A percentile compares a stretch with the other conserved stretches of the same genome.
phyloP scores from a whole-genome alignment of 1,140 invertebrate genomes.

The Cherax destructor region DNA sequence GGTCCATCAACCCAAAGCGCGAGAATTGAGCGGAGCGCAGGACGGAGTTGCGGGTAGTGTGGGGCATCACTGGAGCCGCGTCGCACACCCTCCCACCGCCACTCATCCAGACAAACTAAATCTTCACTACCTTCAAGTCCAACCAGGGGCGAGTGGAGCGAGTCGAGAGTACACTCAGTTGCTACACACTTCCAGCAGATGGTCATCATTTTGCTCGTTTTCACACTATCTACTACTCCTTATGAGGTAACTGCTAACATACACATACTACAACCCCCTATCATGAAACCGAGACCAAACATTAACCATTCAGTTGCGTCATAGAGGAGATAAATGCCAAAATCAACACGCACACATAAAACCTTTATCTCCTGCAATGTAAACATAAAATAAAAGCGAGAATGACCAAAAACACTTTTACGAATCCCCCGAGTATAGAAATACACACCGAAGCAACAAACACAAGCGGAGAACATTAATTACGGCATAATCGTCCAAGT shows the following conservation, averaged over 20 bases:
- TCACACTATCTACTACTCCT: not conserved
- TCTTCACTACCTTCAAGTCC: conserved; percentile 37
- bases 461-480: not conserved
- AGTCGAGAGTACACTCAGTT: conserved; percentile 45
- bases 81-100: conserved; percentile 38
- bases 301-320: not conserved
- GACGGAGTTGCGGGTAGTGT: conserved; percentile 18
- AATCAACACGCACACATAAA: not conserved
- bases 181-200: conserved; percentile 17
- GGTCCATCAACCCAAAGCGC: not conserved
- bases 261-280: not conserved
- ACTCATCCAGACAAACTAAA: conserved; percentile 39
- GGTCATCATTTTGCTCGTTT: not conserved
- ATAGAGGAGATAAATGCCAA: not conserved
- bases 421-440: not conserved
- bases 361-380: not conserved
- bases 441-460: conserved; percentile 13
- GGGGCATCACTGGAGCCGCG: not conserved
- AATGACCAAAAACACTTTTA: not conserved
- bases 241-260: not conserved
- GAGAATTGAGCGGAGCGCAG: not conserved
- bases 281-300: not conserved
- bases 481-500: conserved; percentile 10
- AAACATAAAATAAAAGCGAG: not conserved
- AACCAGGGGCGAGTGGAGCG: conserved; percentile 34